Conservation (phyloP, 1,140 invertebrate species). For the Yoshiicerus persimilis region DNA sequence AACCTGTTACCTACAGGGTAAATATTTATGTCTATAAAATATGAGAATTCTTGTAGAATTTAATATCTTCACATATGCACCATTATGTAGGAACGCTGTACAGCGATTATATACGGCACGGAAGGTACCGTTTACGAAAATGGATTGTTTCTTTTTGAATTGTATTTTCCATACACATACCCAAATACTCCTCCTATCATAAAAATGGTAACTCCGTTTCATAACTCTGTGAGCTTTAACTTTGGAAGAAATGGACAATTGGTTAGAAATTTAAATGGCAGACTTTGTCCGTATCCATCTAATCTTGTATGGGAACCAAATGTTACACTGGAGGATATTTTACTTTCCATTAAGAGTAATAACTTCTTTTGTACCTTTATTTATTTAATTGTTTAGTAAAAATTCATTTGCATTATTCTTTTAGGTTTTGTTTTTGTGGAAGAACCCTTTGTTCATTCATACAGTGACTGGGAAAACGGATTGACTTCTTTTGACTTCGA, state of each 20-base stretch:
- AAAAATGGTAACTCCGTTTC: not conserved
- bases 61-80: too few relatives aligned
- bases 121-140: not conserved
- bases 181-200: not conserved
- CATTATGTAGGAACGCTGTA: not conserved
- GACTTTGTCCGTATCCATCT: not conserved
- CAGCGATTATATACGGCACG: not conserved
- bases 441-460: not conserved
- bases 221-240: not conserved
- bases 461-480: not conserved
- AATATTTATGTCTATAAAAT: not conserved
- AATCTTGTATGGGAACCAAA: not conserved
- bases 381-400: not conserved
- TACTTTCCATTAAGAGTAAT: not conserved
- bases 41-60: too few relatives aligned
- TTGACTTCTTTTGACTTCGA: not conserved
- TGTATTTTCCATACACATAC: not conserved
- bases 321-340: not conserved
- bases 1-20: not conserved
- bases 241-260: not conserved
- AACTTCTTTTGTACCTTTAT: too few relatives aligned
- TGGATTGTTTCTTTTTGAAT: not conserved
- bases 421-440: not conserved
- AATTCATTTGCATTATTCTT: not conserved
- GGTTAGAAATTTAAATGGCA: not conserved